phyloP scores from a whole-genome alignment of 1,140 invertebrate genomes.

The Drosophila willistoni region DNA sequence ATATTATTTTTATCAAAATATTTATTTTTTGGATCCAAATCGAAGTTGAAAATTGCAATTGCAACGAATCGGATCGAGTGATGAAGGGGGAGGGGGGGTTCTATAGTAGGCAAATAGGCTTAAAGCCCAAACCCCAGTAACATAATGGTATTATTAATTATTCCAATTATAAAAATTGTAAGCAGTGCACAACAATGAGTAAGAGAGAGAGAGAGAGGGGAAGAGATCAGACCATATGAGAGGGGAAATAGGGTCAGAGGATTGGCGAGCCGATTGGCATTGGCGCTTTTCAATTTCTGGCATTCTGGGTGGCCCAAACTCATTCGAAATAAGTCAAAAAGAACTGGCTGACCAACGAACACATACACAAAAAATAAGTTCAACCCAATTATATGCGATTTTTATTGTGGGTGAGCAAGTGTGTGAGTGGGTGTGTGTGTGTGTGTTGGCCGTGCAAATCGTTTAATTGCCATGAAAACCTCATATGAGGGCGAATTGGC shows the following conservation, averaged over 20 bases:
- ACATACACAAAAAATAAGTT: constrained; percentile 51
- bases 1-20: constrained; percentile 5
- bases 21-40: background rate
- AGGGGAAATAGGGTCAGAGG: constrained; percentile 5
- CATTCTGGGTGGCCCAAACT: constrained; percentile 6
- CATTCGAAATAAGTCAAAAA: constrained; percentile 38
- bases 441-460: constrained; percentile 63
- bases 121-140: constrained; percentile 62
- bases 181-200: constrained; percentile 51
- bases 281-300: constrained; percentile 46
- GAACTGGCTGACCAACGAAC: constrained; percentile 17
- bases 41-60: constrained; percentile 12
- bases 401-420: constrained; percentile 24
- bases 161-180: constrained; percentile 83
- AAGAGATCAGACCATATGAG: constrained; percentile 52
- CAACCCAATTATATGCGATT: constrained; percentile 69
- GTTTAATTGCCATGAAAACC: constrained; percentile 80
- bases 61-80: background rate
- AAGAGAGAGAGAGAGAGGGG: background rate
- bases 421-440: constrained; percentile 7
- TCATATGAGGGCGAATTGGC: constrained; percentile 61
- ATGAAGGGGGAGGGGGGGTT: background rate
- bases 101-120: constrained; percentile 68
- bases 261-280: constrained; percentile 36
- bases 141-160: constrained; percentile 83